phyloP scores from a whole-genome alignment of 2,113 vertebrate species.

The Eidolon helvum region DNA sequence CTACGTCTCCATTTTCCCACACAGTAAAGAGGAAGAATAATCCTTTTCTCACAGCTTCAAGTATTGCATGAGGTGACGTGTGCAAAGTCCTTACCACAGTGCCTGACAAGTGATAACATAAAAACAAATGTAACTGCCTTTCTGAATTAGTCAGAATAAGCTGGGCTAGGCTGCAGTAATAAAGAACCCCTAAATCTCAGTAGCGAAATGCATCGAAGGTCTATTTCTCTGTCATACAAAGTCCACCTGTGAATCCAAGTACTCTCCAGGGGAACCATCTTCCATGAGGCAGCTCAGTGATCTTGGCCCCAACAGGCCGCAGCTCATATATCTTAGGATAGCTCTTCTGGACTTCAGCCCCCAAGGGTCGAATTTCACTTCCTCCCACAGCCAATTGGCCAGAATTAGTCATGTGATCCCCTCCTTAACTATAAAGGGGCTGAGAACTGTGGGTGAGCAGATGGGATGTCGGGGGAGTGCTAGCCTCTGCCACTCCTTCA shows the following conservation, averaged over 20 bases:
- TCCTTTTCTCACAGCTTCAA: neutral
- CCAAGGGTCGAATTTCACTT: neutral
- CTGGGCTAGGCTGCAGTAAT: neutral
- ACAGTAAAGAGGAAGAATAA: neutral
- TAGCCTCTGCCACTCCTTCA: neutral
- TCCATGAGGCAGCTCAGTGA: neutral
- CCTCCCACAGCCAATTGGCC: neutral
- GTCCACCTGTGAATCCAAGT: neutral
- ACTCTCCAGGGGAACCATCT: neutral
- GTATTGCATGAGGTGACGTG: neutral
- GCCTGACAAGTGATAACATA: neutral
- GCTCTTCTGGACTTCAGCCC: neutral
- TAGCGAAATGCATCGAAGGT: neutral
- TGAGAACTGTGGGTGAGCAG: neutral
- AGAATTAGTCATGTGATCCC: neutral
- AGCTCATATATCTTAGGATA: neutral
- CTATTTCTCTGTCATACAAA: neutral
- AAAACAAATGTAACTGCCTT: constrained; percentile 21
- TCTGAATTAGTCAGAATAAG: neutral
- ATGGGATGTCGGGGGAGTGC: accelerated
- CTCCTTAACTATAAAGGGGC: neutral
- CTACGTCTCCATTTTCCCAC: neutral
- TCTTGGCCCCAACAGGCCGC: neutral
- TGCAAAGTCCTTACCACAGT: neutral
- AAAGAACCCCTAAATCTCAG: neutral